These are phyloP conservation scores for Elymnias hypermnestra DNA, from an alignment of 1,140 invertebrate species.

Conservation along the genomic window DNA sequence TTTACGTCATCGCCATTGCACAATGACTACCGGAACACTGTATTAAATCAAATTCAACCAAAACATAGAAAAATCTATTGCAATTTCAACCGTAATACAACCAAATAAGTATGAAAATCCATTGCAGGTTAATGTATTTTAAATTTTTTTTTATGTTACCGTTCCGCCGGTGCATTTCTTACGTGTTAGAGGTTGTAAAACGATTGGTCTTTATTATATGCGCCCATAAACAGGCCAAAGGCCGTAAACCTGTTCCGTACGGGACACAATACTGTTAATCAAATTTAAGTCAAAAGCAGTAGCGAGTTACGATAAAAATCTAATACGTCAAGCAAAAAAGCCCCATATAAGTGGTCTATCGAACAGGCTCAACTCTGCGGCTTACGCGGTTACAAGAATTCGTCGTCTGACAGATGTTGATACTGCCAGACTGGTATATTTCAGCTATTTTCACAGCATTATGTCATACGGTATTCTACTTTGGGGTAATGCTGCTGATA, in stretches of 20 bases:
- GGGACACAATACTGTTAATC: constrained; percentile 22
- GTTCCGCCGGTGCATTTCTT: constrained; percentile 8
- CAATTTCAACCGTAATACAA: neutral
- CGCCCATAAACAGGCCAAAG: constrained; percentile 52
- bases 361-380: no score
- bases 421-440: no score
- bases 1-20: constrained; percentile 16
- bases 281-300: constrained; percentile 5
- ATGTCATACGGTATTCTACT: no score
- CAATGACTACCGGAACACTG: constrained; percentile 13
- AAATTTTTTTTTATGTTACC: neutral
- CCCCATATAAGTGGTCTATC: no score
- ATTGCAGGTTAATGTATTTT: neutral
- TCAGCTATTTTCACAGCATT: no score
- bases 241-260: constrained; percentile 40
- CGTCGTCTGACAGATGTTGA: no score
- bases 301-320: no score
- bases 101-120: neutral
- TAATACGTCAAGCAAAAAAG: no score
- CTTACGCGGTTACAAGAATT: no score
- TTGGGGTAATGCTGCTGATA: no score
- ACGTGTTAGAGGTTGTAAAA: constrained; percentile 28
- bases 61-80: neutral
- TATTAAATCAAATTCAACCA: neutral
- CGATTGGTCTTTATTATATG: constrained; percentile 57